Evolutionary conservation across 2,888 invertebrate species (phyloP).

Genomic region (Phlogophora meticulosa): DNA sequence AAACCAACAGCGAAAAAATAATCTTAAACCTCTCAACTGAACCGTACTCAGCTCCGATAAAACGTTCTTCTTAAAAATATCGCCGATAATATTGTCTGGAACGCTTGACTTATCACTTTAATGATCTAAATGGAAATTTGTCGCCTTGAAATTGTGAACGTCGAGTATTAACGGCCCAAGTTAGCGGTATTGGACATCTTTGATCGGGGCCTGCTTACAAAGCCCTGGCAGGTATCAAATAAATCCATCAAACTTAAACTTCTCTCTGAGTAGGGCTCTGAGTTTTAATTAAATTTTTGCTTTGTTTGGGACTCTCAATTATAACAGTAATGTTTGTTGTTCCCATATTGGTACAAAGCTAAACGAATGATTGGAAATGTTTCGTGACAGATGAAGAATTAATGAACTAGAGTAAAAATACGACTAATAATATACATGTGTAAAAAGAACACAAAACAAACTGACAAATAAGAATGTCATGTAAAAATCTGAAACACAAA

Average conservation of each 20-base stretch:
- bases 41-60: background rate
- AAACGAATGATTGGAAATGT: conserved; percentile 6
- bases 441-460: background rate
- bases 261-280: conserved; percentile 26
- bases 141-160: conserved; percentile 69
- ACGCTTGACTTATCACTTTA: conserved; percentile 61
- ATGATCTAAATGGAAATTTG: conserved; percentile 74
- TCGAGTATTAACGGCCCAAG: conserved; percentile 62
- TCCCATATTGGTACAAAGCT: conserved; percentile 4
- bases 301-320: conserved; percentile 48
- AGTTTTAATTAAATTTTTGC: conserved; percentile 60
- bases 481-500: conserved; percentile 13
- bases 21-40: background rate
- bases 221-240: conserved; percentile 68
- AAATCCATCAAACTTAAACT: conserved; percentile 66
- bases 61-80: conserved; percentile 12
- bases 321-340: conserved; percentile 37
- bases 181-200: conserved; percentile 65
- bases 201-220: conserved; percentile 68
- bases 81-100: conserved; percentile 42
- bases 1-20: background rate
- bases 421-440: background rate
- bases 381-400: conserved; percentile 16
- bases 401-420: background rate
- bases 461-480: background rate